Base-by-base conservation (phyloP, 2,113 vertebrate genomes). In the Larimichthys polyactis region DNA sequence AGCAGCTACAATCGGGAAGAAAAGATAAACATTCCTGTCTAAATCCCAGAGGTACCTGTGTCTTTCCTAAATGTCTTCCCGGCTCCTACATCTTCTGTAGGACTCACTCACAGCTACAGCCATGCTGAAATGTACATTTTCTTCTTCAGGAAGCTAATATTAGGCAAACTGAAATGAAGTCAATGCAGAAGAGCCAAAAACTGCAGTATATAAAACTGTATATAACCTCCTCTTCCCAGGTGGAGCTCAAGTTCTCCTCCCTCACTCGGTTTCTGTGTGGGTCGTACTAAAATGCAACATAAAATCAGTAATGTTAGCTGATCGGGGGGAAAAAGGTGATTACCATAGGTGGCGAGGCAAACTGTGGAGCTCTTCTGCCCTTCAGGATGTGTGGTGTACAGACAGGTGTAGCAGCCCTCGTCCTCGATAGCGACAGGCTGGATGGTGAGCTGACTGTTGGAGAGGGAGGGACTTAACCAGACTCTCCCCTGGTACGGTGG, bases 351-450 rank as follows among this genome's bases (percentile, higher is more conserved):
- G 51, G 91, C 84, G 79, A 96, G 94, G 87, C 95, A 96, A 58
- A 92, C 82, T 1, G 69, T 90, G 58, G 91, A 84, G 40, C 81
- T 95, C 87, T 93, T 94, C 2, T 32, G 87, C 22, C 90, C 93
- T 0, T 93, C 93, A 0, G 77, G 46, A 20, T 72, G 80, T 4
- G 87, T 93, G 85, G 90, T 73, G 68, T 92, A 96, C 75, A 93
- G 66, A 78, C 95, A 96, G 66, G 91, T 93, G 90, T 95, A 96
- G 91, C 95, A 96, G 57, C 93, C 95, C 78, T 96, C 95, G 6
- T 96, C 95, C 82, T 90, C 81, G 49, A 90, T 83, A 1, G 69
- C 19, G 46, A 96, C 95, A 0, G 95, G 91, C 70, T 93, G 90
- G 74, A 96, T 92, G 71, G 88, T 92, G 71, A 96, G 93, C 79